Conservation (phyloP, 2,888 invertebrate genomes). For the Myathropa florea region DNA sequence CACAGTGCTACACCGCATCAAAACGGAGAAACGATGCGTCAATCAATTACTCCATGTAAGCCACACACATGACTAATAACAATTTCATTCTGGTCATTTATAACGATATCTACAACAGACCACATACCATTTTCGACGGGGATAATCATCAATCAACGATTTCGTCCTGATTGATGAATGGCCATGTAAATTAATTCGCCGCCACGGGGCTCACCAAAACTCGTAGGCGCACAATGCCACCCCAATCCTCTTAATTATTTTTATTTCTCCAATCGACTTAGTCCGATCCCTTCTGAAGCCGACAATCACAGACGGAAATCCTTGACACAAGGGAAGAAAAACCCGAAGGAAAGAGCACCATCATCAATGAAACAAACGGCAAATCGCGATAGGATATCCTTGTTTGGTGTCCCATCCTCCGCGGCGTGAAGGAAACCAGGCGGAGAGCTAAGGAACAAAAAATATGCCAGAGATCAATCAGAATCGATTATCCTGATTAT, state of each 20-base stretch:
- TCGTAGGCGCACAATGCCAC: neutral
- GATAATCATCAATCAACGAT: conserved; percentile 69
- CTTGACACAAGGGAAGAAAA: conserved; percentile 4
- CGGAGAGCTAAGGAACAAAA: neutral
- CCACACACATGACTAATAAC: conserved; percentile 37
- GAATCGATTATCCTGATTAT: conserved; percentile 79
- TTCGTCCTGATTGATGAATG: conserved; percentile 64
- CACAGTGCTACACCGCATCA: neutral
- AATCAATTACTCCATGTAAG: conserved; percentile 22
- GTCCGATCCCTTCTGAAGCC: conserved; percentile 51
- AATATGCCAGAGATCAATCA: conserved; percentile 77
- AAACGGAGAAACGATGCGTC: conserved; percentile 9
- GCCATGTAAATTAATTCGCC: conserved; percentile 60
- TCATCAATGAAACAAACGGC: conserved; percentile 32
- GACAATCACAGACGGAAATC: conserved; percentile 54
- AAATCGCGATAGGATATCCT: conserved; percentile 53
- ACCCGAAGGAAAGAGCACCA: conserved; percentile 8
- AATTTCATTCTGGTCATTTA: conserved; percentile 50
- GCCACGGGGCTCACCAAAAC: conserved; percentile 33
- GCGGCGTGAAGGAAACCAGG: neutral
- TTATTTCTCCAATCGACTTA: conserved; percentile 67
- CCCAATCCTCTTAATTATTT: conserved; percentile 68
- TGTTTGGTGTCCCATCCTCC: conserved; percentile 15
- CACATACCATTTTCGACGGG: conserved; percentile 25
- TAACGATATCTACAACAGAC: conserved; percentile 38